These are phyloP conservation scores for Cavia aperea DNA, from an alignment of 2,113 vertebrate genomes.

Conservation along the genomic window DNA sequence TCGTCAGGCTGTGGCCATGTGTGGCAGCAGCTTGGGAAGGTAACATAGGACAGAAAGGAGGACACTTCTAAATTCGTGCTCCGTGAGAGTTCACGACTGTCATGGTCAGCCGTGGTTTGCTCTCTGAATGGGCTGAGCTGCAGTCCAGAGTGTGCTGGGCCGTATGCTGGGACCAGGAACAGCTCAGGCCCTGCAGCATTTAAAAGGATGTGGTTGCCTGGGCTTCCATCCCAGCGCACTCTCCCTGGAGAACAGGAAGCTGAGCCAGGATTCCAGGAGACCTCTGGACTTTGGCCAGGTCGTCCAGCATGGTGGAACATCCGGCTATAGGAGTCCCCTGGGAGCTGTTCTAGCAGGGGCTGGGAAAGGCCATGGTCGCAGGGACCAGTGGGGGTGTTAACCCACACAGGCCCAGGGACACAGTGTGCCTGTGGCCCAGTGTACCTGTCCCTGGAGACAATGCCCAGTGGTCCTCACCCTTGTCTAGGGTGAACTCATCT, in stretches of 20 bases:
- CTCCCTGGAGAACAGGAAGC: background rate
- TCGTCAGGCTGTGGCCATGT: background rate
- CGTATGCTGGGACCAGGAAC: background rate
- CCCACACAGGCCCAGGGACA: no score
- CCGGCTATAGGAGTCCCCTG: background rate
- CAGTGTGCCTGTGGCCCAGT: no score
- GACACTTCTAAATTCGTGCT: background rate
- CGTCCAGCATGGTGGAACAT: background rate
- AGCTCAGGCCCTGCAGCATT: background rate
- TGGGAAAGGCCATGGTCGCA: background rate
- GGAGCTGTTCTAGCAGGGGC: background rate
- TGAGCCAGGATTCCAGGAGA: background rate
- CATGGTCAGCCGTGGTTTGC: background rate
- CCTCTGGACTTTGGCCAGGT: background rate
- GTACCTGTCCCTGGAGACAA: background rate
- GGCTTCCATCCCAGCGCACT: background rate
- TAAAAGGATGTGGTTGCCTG: background rate
- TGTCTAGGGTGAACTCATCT: background rate
- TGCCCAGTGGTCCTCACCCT: background rate
- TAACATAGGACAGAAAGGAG: background rate
- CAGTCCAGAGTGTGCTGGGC: background rate
- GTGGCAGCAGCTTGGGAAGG: background rate
- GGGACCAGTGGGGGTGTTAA: background rate
- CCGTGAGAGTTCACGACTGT: fast-evolving
- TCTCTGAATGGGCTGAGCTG: background rate